These are phyloP conservation scores for Galeopsomyia nigrocyanea DNA, from an alignment of 2,888 invertebrate genomes.

Conservation along the genomic window DNA sequence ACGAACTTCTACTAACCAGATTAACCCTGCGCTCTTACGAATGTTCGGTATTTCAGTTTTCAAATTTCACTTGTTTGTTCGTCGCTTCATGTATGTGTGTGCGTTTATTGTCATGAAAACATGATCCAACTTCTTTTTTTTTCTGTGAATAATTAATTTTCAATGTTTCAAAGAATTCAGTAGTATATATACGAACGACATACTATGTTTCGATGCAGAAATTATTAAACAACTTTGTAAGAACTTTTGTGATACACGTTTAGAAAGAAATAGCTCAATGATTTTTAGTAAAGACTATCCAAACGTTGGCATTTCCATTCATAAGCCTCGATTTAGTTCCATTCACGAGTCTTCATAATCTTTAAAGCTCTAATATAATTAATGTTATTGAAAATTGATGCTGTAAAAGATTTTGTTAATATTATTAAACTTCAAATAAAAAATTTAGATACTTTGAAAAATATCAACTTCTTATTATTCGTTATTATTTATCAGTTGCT, in stretches of 20 bases:
- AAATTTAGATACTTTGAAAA: conserved; percentile 40
- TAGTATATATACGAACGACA: too few relatives aligned
- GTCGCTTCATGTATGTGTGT: conserved; percentile 21
- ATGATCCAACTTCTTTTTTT: too few relatives aligned
- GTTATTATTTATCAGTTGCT: background rate
- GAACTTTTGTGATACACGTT: conserved; percentile 36
- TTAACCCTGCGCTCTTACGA: too few relatives aligned
- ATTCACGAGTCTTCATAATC: conserved; percentile 17
- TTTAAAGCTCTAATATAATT: conserved; percentile 31
- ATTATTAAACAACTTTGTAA: too few relatives aligned
- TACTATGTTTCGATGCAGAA: too few relatives aligned
- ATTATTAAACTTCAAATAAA: conserved; percentile 42
- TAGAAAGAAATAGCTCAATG: background rate
- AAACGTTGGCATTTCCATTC: background rate
- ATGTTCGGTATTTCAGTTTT: too few relatives aligned
- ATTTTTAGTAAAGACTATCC: too few relatives aligned
- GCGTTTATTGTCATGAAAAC: background rate
- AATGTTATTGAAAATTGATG: conserved; percentile 32
- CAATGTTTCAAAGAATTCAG: too few relatives aligned
- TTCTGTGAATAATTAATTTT: too few relatives aligned
- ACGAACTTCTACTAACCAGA: too few relatives aligned
- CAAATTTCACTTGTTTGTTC: conserved; percentile 17
- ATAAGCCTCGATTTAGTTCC: background rate
- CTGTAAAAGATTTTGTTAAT: conserved; percentile 45
- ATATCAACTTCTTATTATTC: background rate